Conservation (phyloP, 2,113 vertebrate species). For the Actinemys pallida region DNA sequence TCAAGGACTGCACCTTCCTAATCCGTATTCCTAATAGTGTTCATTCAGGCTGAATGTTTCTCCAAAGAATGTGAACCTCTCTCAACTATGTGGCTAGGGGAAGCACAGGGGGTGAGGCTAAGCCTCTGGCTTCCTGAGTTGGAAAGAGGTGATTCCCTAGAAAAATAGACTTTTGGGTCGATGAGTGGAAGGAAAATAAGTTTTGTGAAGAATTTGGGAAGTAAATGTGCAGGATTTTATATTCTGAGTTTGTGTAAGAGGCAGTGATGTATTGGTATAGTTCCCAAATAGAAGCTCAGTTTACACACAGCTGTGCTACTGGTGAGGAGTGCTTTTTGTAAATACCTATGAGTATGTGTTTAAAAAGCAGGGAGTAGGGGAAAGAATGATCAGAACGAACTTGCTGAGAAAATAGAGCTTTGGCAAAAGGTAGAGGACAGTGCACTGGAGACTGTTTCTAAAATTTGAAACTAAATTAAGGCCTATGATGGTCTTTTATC, state of each 20-base stretch:
- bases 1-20: not conserved
- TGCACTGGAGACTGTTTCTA: too few species aligned
- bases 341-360: not conserved
- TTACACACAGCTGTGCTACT: not conserved
- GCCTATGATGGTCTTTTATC: not conserved
- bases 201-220: not conserved
- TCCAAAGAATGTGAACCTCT: not conserved
- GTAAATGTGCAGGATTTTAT: not conserved
- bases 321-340: not conserved
- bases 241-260: not conserved
- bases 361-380: not conserved
- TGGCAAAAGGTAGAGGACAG: not conserved
- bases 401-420: not conserved
- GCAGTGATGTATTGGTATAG: not conserved
- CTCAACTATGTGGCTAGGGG: not conserved
- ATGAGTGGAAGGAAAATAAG: not conserved
- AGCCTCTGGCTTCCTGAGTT: not conserved
- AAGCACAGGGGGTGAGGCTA: not conserved
- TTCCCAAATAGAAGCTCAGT: not conserved
- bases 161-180: not conserved
- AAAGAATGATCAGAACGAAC: not conserved
- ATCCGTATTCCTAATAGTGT: not conserved
- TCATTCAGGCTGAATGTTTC: not conserved
- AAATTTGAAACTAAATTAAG: accelerated
- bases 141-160: not conserved